phyloP scores from a whole-genome alignment of 2,113 vertebrate genomes.

The Cricetomys ansorgei region DNA sequence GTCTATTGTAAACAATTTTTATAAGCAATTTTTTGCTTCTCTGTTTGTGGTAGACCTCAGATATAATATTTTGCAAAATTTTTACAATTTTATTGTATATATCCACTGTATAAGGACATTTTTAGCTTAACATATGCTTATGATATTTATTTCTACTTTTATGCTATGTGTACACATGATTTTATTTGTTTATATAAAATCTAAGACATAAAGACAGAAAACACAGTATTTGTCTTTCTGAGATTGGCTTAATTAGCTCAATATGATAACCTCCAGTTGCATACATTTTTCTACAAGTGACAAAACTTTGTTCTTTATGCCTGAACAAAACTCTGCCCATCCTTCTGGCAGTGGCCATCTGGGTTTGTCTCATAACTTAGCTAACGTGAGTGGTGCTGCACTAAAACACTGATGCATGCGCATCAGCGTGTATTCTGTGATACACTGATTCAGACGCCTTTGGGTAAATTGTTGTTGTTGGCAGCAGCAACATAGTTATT shows the following conservation, averaged over 20 bases:
- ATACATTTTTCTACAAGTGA: neutral
- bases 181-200: neutral
- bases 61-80: neutral
- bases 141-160: neutral
- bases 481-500: neutral
- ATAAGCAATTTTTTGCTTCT: conserved; percentile 19
- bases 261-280: neutral
- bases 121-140: too few species aligned
- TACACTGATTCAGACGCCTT: neutral
- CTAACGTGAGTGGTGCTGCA: neutral
- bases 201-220: neutral
- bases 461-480: neutral
- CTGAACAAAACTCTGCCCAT: neutral
- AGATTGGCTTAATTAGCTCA: neutral
- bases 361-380: neutral
- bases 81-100: neutral
- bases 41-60: conserved; percentile 29
- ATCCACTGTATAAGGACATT: neutral
- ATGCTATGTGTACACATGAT: neutral
- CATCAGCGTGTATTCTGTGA: neutral
- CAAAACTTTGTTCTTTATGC: neutral
- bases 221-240: neutral
- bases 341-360: neutral
- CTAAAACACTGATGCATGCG: neutral
- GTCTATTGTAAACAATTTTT: neutral